Percentiles rank a stretch among this genome's conserved stretches.
Evolutionary conservation across 1,140 invertebrate genomes (phyloP).

Genomic region (Colletes latitarsis): DNA sequence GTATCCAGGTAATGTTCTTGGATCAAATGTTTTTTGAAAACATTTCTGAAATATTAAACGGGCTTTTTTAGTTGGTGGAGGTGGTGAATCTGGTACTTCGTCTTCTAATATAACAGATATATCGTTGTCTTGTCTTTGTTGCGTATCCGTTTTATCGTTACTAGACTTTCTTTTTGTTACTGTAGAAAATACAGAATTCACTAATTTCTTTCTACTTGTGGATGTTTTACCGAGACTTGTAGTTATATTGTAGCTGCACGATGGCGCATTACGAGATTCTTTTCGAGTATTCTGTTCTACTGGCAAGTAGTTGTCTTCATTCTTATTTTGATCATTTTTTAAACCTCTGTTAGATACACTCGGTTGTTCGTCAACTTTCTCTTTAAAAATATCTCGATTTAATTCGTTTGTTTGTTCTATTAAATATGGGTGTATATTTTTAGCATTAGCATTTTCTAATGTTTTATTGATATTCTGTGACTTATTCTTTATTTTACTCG

Average conservation of each 20-base stretch:
- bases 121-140: conserved; percentile 44
- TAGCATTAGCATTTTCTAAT: neutral
- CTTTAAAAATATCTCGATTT: neutral
- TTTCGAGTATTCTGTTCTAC: conserved; percentile 1
- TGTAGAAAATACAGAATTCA: conserved; percentile 46
- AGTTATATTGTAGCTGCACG: neutral
- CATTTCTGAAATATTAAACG: conserved; percentile 84
- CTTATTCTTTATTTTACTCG: conserved; percentile 59
- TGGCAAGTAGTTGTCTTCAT: neutral
- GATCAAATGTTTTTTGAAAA: conserved; percentile 86
- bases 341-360: neutral
- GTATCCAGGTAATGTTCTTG: conserved; percentile 78
- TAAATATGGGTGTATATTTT: neutral
- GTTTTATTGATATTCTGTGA: neutral
- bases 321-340: neutral
- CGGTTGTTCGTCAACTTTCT: neutral
- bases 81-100: conserved; percentile 80
- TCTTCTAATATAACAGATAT: conserved; percentile 62
- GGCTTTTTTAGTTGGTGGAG: conserved; percentile 76
- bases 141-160: neutral
- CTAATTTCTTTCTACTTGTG: conserved; percentile 11
- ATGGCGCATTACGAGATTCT: neutral
- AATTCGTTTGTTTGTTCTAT: neutral
- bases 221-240: conserved; percentile 1
- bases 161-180: conserved; percentile 62